A percentile compares a stretch with the other conserved stretches of the same genome.
phyloP scores from a whole-genome alignment of 2,113 vertebrate species.

The Copsychus sechellarum region DNA sequence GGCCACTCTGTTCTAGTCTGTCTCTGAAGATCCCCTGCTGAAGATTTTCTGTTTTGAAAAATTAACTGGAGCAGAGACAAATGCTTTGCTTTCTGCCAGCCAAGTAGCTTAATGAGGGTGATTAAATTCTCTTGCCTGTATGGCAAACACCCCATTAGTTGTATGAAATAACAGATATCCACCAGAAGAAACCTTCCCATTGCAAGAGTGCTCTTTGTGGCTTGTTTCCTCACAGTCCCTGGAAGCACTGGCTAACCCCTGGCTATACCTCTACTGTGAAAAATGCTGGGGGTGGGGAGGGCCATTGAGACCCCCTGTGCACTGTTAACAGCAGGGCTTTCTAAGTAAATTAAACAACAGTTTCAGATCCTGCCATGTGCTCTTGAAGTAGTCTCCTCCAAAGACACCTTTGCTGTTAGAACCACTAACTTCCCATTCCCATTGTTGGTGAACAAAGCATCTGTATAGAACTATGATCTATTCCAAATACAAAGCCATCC shows the following conservation, averaged over 20 bases:
- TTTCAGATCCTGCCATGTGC: not conserved
- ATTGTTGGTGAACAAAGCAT: not conserved
- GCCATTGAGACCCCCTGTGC: too few relatives aligned
- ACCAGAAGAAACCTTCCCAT: not conserved
- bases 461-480: not conserved
- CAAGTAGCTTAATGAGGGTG: not conserved
- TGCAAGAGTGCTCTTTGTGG: not conserved
- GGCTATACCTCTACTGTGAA: not conserved
- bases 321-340: not conserved
- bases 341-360: not conserved
- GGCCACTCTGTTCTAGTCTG: not conserved
- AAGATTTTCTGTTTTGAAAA: not conserved
- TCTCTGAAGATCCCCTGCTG: not conserved
- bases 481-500: not conserved
- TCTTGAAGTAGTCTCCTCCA: not conserved
- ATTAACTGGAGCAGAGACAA: not conserved
- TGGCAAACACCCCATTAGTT: not conserved
- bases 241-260: rapidly evolving
- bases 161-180: not conserved
- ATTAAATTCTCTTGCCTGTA: not conserved
- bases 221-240: not conserved
- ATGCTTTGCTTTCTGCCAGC: not conserved
- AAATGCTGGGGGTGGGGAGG: not conserved
- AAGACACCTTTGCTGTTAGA: not conserved
- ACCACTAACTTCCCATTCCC: not conserved